phyloP scores from a whole-genome alignment of 1,140 invertebrate genomes.

The Microplitis mediator region DNA sequence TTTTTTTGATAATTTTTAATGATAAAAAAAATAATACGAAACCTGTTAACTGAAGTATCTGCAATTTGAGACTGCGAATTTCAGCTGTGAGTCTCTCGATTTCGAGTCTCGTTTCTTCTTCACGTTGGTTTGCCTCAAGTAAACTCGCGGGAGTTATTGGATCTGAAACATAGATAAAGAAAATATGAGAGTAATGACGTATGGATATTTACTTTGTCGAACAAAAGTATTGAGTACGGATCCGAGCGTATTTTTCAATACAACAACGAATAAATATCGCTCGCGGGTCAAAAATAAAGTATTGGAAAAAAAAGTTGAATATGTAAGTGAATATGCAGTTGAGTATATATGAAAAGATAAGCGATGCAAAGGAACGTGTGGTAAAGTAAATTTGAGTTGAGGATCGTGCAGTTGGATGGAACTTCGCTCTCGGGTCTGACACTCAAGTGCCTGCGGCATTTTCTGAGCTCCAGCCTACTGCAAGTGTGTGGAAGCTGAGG shows the following conservation, averaged over 20 bases:
- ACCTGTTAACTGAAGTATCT: conserved; percentile 66
- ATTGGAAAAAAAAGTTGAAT: neutral
- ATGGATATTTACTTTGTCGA: too few relatives aligned
- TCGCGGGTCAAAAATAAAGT: neutral
- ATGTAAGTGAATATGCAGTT: neutral
- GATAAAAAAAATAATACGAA: conserved; percentile 26
- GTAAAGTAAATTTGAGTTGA: too few relatives aligned
- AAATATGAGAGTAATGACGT: neutral
- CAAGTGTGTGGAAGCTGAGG: too few relatives aligned
- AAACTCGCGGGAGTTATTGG: conserved; percentile 48
- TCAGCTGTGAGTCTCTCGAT: conserved; percentile 67
- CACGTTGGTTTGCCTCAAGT: conserved; percentile 59
- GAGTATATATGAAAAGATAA: neutral
- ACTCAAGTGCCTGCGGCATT: too few relatives aligned
- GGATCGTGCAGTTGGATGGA: too few relatives aligned
- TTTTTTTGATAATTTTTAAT: neutral
- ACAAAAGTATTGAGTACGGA: too few relatives aligned
- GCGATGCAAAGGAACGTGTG: too few relatives aligned
- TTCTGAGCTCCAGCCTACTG: too few relatives aligned
- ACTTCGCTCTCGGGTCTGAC: too few relatives aligned
- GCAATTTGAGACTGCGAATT: conserved; percentile 66
- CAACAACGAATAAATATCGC: neutral
- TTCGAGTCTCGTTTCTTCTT: conserved; percentile 66
- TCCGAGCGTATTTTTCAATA: too few relatives aligned
- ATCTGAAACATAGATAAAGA: conserved; percentile 44